phyloP scores from a whole-genome alignment of 2,888 invertebrate species.

The Geophilus truncorum region DNA sequence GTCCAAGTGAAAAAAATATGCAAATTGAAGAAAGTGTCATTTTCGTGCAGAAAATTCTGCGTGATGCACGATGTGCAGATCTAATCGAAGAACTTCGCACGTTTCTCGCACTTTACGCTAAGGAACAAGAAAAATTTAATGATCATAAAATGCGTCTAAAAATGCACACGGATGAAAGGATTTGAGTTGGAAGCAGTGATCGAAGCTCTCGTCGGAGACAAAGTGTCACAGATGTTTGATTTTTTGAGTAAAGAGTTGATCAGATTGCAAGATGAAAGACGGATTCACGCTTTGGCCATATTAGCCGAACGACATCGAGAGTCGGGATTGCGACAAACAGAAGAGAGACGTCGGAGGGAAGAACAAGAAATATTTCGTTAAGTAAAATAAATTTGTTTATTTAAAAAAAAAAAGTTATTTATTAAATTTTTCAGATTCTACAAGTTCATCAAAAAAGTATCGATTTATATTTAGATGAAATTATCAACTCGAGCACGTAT shows the following conservation, averaged over 20 bases:
- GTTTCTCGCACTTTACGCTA: constrained; percentile 58
- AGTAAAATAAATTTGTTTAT: constrained; percentile 42
- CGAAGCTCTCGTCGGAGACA: constrained; percentile 53
- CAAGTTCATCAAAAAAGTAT: constrained; percentile 54
- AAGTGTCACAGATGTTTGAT: constrained; percentile 65
- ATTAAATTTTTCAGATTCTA: constrained; percentile 48
- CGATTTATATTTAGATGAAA: constrained; percentile 52
- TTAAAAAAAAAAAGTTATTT: neutral
- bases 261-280: constrained; percentile 68
- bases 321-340: constrained; percentile 69
- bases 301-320: constrained; percentile 75
- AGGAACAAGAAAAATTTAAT: constrained; percentile 49
- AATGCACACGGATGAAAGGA: neutral
- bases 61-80: constrained; percentile 64
- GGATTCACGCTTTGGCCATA: constrained; percentile 70
- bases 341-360: constrained; percentile 64
- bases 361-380: constrained; percentile 77
- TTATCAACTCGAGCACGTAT: constrained; percentile 59
- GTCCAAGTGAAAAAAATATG: constrained; percentile 49
- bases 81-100: constrained; percentile 66
- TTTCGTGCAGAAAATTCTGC: constrained; percentile 61
- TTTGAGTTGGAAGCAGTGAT: neutral
- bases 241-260: constrained; percentile 72
- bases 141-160: neutral
- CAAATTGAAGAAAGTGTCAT: constrained; percentile 56